Conservation (phyloP, 2,113 vertebrate species). For the Apodemus sylvaticus region DNA sequence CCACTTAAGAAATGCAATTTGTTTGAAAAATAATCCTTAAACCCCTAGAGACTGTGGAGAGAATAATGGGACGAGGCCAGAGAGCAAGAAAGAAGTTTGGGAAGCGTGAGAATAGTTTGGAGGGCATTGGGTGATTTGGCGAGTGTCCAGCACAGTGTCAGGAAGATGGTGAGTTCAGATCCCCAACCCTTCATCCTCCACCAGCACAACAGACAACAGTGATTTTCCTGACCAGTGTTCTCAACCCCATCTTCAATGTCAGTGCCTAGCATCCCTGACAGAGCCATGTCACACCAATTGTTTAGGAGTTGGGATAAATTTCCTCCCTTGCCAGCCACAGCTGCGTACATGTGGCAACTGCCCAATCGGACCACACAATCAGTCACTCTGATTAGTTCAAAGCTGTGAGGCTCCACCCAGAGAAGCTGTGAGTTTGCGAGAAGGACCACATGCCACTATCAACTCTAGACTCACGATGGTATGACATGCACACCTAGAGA, state of each 20-base stretch:
- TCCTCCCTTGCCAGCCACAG: neutral
- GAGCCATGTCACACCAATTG: neutral
- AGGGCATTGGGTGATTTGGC: neutral
- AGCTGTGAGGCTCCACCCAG: neutral
- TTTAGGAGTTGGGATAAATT: neutral
- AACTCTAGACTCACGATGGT: neutral
- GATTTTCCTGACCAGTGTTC: neutral
- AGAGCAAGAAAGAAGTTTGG: neutral
- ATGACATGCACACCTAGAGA: neutral
- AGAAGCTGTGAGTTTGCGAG: neutral
- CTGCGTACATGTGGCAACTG: accelerated
- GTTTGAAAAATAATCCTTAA: constrained; percentile 33
- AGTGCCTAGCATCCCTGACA: neutral
- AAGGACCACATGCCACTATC: neutral
- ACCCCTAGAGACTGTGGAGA: neutral
- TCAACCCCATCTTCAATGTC: neutral
- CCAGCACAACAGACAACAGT: accelerated
- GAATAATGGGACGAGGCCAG: neutral
- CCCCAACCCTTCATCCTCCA: accelerated
- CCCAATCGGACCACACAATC: neutral
- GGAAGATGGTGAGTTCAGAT: neutral
- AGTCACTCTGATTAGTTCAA: neutral
- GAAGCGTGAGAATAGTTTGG: neutral
- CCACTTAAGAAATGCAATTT: constrained; percentile 45
- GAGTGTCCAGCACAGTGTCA: neutral